Evolutionary conservation across 1,140 invertebrate genomes (phyloP).

Genomic region (Anastrepha obliqua): DNA sequence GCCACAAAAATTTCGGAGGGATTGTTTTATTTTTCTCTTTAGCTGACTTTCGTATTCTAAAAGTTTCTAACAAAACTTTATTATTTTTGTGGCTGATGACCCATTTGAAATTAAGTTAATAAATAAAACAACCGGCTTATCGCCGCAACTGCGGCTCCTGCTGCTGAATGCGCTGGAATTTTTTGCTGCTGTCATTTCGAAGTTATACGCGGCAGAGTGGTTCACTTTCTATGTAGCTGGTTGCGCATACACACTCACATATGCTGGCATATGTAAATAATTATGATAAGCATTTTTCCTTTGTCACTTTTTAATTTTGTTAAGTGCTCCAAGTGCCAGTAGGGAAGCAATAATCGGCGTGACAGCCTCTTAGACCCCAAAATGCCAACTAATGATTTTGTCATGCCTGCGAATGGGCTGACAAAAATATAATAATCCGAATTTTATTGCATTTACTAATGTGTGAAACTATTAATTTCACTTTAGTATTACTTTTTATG

Average conservation of each 20-base stretch:
- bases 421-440: conserved; percentile 12
- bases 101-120: conserved; percentile 47
- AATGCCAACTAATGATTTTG: conserved; percentile 31
- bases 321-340: background rate
- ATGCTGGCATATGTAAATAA: conserved; percentile 19
- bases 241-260: background rate
- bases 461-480: conserved; percentile 40
- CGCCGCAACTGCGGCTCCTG: background rate
- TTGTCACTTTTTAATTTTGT: conserved; percentile 35
- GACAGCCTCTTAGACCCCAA: conserved; percentile 25
- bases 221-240: background rate
- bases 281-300: conserved; percentile 41
- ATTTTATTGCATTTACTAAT: conserved; percentile 1
- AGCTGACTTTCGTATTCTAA: background rate
- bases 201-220: background rate
- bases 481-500: conserved; percentile 2
- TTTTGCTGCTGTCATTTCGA: background rate
- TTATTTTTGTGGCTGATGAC: conserved; percentile 10
- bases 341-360: background rate
- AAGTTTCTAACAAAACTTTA: conserved; percentile 45
- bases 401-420: background rate
- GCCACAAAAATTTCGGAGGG: background rate
- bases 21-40: background rate
- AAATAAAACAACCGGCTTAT: conserved; percentile 41
- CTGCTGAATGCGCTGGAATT: background rate